Conservation (phyloP, 2,113 vertebrate species). For the Zosterops borbonicus region DNA sequence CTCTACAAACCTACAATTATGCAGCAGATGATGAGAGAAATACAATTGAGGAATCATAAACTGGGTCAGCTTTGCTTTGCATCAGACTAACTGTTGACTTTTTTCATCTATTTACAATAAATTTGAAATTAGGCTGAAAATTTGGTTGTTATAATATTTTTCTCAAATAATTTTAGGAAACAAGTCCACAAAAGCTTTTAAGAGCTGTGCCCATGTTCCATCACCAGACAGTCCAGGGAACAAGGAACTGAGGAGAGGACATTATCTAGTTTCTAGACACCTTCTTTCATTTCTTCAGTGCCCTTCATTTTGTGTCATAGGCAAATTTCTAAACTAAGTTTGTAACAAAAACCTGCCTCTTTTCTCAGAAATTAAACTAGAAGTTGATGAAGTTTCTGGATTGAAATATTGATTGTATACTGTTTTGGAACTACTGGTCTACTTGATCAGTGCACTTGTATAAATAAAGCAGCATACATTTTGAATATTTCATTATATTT, state of each 20-base stretch:
- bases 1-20: not conserved
- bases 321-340: not conserved
- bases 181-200: not conserved
- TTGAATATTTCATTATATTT: slow-evolving; percentile 26
- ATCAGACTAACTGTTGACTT: not conserved
- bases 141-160: not conserved
- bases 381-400: not conserved
- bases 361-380: not conserved
- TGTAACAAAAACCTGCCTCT: not conserved
- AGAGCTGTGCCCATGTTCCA: not conserved
- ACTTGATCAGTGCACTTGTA: not conserved
- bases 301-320: not conserved
- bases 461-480: not conserved
- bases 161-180: not conserved
- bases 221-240: not conserved
- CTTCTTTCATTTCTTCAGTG: not conserved
- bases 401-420: not conserved
- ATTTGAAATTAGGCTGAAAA: not conserved
- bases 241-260: not conserved
- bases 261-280: not conserved
- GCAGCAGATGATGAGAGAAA: not conserved
- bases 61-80: not conserved
- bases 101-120: not conserved
- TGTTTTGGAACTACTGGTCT: not conserved
- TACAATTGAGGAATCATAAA: not conserved